Base-by-base conservation (phyloP, 1,140 invertebrate genomes). In the Oscheius sp. region DNA sequence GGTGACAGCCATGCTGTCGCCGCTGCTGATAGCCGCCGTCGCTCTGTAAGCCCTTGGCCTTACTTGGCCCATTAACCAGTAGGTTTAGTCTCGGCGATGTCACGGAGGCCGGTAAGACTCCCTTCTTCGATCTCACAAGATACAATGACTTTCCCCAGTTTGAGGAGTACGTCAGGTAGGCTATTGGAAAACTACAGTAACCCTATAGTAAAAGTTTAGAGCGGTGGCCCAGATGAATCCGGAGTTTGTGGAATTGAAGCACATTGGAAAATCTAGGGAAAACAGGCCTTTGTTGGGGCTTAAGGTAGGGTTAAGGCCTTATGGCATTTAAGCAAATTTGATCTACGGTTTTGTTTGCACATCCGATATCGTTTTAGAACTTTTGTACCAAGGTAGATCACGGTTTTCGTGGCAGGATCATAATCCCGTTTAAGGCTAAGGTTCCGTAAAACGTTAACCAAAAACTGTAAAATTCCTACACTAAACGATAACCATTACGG, bases 81-180 rank as follows among this genome's bases (percentile, higher is more conserved):
- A 42, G 7, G 38, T 55, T 55, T 26, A 55, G 49, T 55, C 7
- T 42, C 38, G 49, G 15, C 15, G 23, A 23, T 26, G 15, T 20
- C 28, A 26, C 49, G 23, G 49, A 7, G 7, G 49, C 49, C 7
- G 7, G 4, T 13, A 7, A 23, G 28, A 55, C 49, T 13, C 49
- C 49, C 49, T 55, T 55, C 28, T 55, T 55, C 28, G 49, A 55
- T 55, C 49, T 55, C 49, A 55, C 49, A 7, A 15, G 61, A 7
- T 80, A 80, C 73, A 82, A 80, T 36, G 79, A 80, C 63, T 80
- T 69, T 49, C 46, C 45, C 52, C 79, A 82, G 49, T 81, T 80
- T 42, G 79, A 81, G 49, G 58, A 58, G 4, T 83, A 79, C 46
- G 62, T 83, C 23, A 68, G 35, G 13, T 28, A 75, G n/a, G 3